Evolutionary conservation across 2,888 invertebrate genomes (phyloP).

Genomic region (Spilarctia lutea): DNA sequence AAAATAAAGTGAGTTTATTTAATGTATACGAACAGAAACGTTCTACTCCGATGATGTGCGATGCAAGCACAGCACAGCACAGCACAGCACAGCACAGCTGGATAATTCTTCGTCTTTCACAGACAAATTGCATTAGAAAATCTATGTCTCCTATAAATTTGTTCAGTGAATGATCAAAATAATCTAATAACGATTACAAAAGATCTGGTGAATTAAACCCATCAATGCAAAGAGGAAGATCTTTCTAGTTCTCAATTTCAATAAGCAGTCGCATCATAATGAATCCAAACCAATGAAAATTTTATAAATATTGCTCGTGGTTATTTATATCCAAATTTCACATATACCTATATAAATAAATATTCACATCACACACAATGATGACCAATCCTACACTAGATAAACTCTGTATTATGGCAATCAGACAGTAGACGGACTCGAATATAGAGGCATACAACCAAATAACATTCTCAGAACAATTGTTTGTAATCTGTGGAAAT

Average conservation of each 20-base stretch:
- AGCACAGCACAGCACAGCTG: too few relatives aligned
- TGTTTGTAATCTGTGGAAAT: neutral
- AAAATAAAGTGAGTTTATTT: too few relatives aligned
- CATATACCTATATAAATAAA: too few relatives aligned
- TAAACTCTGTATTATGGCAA: too few relatives aligned
- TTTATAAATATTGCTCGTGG: neutral
- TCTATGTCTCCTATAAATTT: neutral
- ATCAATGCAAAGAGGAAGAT: neutral
- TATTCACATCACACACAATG: too few relatives aligned
- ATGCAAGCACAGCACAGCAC: too few relatives aligned
- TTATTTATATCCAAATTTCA: too few relatives aligned
- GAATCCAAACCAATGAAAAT: neutral
- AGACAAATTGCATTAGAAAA: neutral
- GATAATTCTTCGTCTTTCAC: neutral
- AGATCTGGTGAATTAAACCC: neutral
- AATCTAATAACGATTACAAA: neutral
- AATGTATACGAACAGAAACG: too few relatives aligned
- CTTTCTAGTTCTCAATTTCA: neutral
- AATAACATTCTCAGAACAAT: too few relatives aligned
- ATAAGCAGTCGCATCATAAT: neutral
- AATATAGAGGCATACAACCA: too few relatives aligned
- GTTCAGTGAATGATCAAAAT: slow-evolving; percentile 1
- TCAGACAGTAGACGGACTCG: too few relatives aligned
- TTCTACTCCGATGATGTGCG: too few relatives aligned
- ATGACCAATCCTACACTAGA: neutral